Base-by-base conservation (phyloP, 2,888 invertebrate species). In the Sinhomidia bicolor region DNA sequence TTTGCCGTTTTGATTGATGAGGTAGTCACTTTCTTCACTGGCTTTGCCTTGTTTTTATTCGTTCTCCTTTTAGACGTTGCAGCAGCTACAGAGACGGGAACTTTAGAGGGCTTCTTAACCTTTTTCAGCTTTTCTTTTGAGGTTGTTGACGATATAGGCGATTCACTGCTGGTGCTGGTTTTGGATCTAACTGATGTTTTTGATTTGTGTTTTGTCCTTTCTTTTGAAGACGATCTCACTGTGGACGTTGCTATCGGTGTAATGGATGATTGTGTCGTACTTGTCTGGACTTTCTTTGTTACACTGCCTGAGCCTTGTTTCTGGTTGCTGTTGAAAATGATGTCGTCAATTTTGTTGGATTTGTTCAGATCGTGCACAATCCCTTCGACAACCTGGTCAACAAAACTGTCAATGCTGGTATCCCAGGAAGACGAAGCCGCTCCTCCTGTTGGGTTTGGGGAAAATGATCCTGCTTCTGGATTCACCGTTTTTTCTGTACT, bases 1-100 rank as follows among this genome's bases (percentile, higher is more conserved):
- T 84, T 88, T n/a, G 95, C 29, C 36, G 71, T 54, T 44, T 65
- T 68, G 9, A 62, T 68, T 44, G 71, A 57, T 3, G 81, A 32
- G 10, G 82, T 90, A 5, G 74, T 87, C 20, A 81, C 76, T 44
- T 89, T 87, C 32, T 79, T 88, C 5, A 78, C 57, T 6, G 88
- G 82, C 32, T 84, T 83, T 23, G 32, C 36, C 20, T 81, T 81
- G 26, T 74, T 60, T 10, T 80, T 80, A 9, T 47, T 65, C 47
- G 44, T 54, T n/a, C 36, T 54, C 12, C 60, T 29, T 71, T 76
- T 60, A 1, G 32, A n/a, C 9, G 60, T 23, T 10, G 23, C 6
- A 20, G 23, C 17, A 23, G 74, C 41, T 5, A 47, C 74, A 20
- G 74, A 1, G 23, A 32, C 41, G 4, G 44, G 44, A 3, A 47